Conservation (phyloP, 2,113 vertebrate species). For the Silurus glanis region DNA sequence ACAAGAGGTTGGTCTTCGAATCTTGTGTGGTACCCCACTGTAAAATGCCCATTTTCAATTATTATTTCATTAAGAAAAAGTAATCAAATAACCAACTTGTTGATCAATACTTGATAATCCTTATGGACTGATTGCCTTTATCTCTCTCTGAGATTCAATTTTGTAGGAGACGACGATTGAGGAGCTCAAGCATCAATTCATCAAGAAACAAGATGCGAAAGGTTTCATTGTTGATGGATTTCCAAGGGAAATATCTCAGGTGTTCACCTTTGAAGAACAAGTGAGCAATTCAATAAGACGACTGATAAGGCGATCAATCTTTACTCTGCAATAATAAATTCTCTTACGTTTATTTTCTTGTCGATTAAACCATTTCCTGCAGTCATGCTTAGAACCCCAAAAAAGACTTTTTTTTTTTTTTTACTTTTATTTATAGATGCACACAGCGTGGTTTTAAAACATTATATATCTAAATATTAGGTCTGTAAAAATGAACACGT, state of each 20-base stretch:
- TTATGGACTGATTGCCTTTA: not conserved
- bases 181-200: conserved; percentile 73
- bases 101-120: not conserved
- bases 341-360: not conserved
- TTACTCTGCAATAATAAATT: not conserved
- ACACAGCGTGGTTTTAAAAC: not conserved
- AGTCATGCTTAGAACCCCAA: not conserved
- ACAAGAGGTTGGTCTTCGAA: not conserved
- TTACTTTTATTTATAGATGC: not conserved
- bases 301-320: conserved; percentile 51
- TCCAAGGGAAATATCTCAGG: conserved; percentile 70
- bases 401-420: not conserved
- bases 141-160: conserved; percentile 4
- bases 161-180: conserved; percentile 69
- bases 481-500: no score
- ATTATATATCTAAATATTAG: not conserved
- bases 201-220: conserved; percentile 64
- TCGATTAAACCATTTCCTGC: not conserved
- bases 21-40: not conserved
- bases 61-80: not conserved
- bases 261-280: conserved; percentile 72
- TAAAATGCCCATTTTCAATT: not conserved
- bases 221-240: conserved; percentile 74
- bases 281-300: conserved; percentile 43
- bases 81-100: not conserved